Base-by-base conservation (phyloP, 1,140 invertebrate genomes). In the Drosophila varians region DNA sequence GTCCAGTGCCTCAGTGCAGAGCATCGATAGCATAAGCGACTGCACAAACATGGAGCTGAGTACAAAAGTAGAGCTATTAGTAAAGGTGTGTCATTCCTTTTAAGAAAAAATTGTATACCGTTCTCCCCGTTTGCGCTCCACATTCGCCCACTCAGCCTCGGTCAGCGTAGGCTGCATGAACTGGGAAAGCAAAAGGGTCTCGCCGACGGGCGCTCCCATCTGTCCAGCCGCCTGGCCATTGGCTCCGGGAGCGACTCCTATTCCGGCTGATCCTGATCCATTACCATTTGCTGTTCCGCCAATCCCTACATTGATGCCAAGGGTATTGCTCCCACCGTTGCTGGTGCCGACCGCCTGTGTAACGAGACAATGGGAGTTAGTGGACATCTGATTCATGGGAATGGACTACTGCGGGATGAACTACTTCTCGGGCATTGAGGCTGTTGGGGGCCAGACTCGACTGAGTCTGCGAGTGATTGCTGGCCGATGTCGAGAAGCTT, bases 391-490 rank as follows among this genome's bases (percentile, higher is more conserved):
- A 34, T 36, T 40, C 12, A 28, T 16, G 14, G 43, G 18, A n/a
- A 25, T 19, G 40, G 12, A 36, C 53, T 40, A 42, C 72, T 40
- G 26, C 26, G 23, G 45, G 45, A 64, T 73, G 51, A 57, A 62
- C 52, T 91, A 91, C 90, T 84, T 91, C 90, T 89, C 90, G 82
- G 43, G 77, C 78, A 74, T 90, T 91, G 60, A 91, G 75, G 58
- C 83, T 77, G 58, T 72, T 90, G 52, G 79, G 84, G 64, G 79
- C 86, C 69, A 91, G 75, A 66, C 75, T 89, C 71, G 86, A 89
- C 80, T 91, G 90, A 55, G 90, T 77, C 58, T 91, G 90, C 70
- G 90, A 90, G 70, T 90, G 79, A 66, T 58, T 88, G 66, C 74
- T 88, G 66, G 77, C 62, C 62, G 80, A 82, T 78, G 77, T 70